Percentiles rank a stretch among this genome's conserved stretches.
phyloP scores from a whole-genome alignment of 2,888 invertebrate genomes.

The Scrobipalpa costella region DNA sequence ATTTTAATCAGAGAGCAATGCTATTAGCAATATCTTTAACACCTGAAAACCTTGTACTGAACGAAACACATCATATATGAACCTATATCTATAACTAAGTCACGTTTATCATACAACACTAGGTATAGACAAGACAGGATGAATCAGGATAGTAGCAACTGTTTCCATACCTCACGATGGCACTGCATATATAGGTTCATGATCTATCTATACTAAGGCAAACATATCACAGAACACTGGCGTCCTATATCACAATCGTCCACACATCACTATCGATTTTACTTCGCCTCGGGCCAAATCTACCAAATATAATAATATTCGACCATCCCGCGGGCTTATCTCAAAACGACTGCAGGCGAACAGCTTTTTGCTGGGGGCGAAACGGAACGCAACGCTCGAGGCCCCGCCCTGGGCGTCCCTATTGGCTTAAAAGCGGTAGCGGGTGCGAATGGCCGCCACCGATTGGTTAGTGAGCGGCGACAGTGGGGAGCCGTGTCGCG shows the following conservation, averaged over 20 bases:
- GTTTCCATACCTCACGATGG: constrained; percentile 76
- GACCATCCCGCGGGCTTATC: constrained; percentile 81
- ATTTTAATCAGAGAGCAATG: not conserved
- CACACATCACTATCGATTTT: constrained; percentile 71
- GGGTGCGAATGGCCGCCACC: constrained; percentile 56
- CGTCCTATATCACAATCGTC: constrained; percentile 59
- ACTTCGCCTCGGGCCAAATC: constrained; percentile 68
- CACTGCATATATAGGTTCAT: constrained; percentile 80
- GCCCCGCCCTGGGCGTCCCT: constrained; percentile 75
- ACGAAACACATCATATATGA: not conserved
- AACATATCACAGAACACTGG: constrained; percentile 76
- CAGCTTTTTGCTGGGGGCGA: constrained; percentile 80
- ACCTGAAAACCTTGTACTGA: not conserved
- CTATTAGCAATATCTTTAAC: not conserved
- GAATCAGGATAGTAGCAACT: constrained; percentile 6
- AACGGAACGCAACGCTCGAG: constrained; percentile 71
- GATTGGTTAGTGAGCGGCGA: constrained; percentile 66
- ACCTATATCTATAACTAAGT: not conserved
- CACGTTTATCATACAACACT: constrained; percentile 1
- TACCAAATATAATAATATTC: constrained; percentile 76
- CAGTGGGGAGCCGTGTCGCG: constrained; percentile 62
- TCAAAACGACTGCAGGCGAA: constrained; percentile 81
- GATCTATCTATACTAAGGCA: constrained; percentile 75
- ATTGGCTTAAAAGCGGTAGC: constrained; percentile 73
- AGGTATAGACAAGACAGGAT: constrained; percentile 2